Evolutionary conservation across 2,797 vertebrate species (phyloP).

Genomic region (Sebastes variabilis): DNA sequence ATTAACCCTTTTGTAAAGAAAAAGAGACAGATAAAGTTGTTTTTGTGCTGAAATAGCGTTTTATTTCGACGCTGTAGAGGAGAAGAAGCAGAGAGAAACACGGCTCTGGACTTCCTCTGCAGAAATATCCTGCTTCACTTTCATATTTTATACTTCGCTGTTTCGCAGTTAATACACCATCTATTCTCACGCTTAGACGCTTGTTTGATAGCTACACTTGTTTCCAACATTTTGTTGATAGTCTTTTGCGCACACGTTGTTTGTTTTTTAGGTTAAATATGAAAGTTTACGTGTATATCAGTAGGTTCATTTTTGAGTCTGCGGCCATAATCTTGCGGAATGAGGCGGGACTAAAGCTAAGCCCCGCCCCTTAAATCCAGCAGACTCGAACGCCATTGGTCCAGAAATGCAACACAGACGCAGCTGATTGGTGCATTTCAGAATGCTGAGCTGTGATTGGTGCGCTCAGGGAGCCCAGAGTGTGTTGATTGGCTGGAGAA

Average conservation of each 20-base stretch:
- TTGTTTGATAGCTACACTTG: constrained; percentile 26
- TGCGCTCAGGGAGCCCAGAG: not conserved
- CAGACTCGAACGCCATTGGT: constrained; percentile 56
- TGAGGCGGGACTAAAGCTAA: constrained; percentile 57
- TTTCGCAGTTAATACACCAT: constrained; percentile 15
- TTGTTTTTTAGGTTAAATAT: constrained; percentile 50
- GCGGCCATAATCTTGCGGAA: constrained; percentile 85
- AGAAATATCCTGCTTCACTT: too few relatives aligned
- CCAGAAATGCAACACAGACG: accelerated
- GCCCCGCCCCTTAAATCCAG: constrained; percentile 59
- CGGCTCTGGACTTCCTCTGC: too few relatives aligned
- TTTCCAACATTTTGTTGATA: constrained; percentile 15
- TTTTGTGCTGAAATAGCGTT: constrained; percentile 44
- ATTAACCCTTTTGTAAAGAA: constrained; percentile 30
- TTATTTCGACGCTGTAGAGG: constrained; percentile 61
- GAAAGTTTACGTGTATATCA: constrained; percentile 65
- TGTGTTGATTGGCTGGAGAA: constrained; percentile 33
- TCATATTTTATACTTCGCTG: constrained; percentile 41
- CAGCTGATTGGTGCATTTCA: constrained; percentile 36
- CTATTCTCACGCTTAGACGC: not conserved
- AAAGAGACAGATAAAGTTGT: constrained; percentile 33
- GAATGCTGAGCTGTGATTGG: constrained; percentile 58
- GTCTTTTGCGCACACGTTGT: not conserved
- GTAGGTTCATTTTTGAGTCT: constrained; percentile 64
- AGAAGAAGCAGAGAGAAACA: constrained; percentile 42